phyloP scores from a whole-genome alignment of 2,113 vertebrate species.

The Colistium nudipinnis region DNA sequence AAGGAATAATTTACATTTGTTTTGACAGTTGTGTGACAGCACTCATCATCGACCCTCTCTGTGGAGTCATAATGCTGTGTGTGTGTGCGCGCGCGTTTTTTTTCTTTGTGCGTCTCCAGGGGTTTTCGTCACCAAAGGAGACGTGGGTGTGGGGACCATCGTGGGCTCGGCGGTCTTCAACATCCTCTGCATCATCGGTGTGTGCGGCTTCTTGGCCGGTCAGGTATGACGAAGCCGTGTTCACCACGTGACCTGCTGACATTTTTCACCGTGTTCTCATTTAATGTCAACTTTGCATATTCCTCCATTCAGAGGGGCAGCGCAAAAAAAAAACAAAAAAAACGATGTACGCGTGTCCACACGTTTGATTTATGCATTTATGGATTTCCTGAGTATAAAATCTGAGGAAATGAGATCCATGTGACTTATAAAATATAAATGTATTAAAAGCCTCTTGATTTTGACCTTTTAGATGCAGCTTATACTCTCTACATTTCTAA shows the following conservation, averaged over 20 bases:
- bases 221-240: conserved; percentile 80
- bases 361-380: neutral
- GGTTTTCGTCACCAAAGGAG: conserved; percentile 95
- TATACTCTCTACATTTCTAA: too few species aligned
- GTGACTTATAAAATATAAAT: neutral
- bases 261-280: conserved; percentile 16
- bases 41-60: conserved; percentile 6
- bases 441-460: neutral
- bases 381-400: neutral
- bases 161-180: conserved; percentile 96
- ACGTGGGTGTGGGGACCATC: conserved; percentile 94
- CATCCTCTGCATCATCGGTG: conserved; percentile 94
- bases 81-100: conserved; percentile 14
- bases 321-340: too few species aligned
- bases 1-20: conserved; percentile 1
- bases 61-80: conserved; percentile 2
- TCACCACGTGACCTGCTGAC: conserved; percentile 6
- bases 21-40: conserved; percentile 19
- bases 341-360: neutral
- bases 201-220: conserved; percentile 94
- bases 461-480: too few species aligned
- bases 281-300: conserved; percentile 45
- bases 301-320: neutral
- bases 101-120: conserved; percentile 82
- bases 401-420: neutral